Evolutionary conservation across 2,888 invertebrate species (phyloP), one percentile per base, ranked within the genome.

Genomic region (Cephus pygmeus): DNA sequence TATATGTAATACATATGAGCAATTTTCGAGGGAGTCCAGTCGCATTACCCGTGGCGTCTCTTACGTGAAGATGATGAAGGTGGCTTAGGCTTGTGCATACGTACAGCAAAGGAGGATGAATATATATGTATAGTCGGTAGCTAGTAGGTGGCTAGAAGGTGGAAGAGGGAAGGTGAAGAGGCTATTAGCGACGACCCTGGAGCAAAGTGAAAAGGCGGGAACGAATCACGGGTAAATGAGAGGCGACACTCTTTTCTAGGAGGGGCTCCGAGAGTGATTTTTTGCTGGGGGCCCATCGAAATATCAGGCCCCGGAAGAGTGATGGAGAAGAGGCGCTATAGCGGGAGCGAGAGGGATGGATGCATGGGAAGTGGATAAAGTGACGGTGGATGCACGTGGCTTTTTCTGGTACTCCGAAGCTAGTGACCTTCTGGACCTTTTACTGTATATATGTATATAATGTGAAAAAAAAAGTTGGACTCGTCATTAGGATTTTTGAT

Each of bases 221-320:
- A 78, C 78, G 78, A 78, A 78, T 78, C 78, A 76, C 78, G 75
- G 78, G 78, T 78, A 78, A 78, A 78, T 78, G 78, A 78, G 78
- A 75, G 78, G 78, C 78, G 78, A 78, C 78, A 78, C 75, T 78
- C 78, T 78, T 36, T 40, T n/a, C 78, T 78, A 68, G 15, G 78
- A 78, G 78, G 75, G 78, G 75, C 75, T 75, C 75, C 73, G 71
- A 12, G 78, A 78, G 78, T 78, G 78, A 78, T 78, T 78, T 78
- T 78, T 78, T 78, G 78, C 75, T 71, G 12, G 68, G 34, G 69
- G 69, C 69, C 69, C 69, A 12, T 4, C 30, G 69, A 69, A 69
- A 69, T 33, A 69, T 30, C 40, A 40, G 34, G 34, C 34, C 34
- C n/a, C 69, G 34, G 76, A 69, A 35, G 40, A 40, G 40, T 2